Conservation (phyloP, 2,113 vertebrate species). For the Grammomys surdaster region DNA sequence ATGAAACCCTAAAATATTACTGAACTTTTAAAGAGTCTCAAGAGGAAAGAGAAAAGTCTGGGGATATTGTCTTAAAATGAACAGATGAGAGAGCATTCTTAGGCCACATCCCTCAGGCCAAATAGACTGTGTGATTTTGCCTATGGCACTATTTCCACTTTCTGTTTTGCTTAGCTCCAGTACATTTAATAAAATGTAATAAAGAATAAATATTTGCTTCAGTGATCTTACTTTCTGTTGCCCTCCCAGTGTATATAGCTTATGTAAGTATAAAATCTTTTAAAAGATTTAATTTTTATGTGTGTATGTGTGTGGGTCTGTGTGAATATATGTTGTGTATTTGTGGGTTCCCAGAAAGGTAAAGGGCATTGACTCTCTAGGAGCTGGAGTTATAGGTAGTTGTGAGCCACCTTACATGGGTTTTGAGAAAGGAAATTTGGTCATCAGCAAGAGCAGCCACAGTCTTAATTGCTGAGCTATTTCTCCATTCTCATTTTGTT, state of each 20-base stretch:
- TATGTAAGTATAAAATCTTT: neutral
- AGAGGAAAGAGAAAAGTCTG: slow-evolving; percentile 51
- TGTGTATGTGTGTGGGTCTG: neutral
- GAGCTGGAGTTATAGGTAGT: neutral
- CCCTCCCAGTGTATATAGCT: neutral
- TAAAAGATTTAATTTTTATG: neutral
- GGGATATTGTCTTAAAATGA: slow-evolving; percentile 59
- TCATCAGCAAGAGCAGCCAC: neutral
- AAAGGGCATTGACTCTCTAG: too few relatives aligned
- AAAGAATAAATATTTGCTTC: slow-evolving; percentile 68
- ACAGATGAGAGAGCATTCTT: neutral
- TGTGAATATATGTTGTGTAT: neutral
- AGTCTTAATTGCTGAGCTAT: neutral
- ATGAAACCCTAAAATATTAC: slow-evolving; percentile 74
- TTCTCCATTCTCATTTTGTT: neutral
- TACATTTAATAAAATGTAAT: slow-evolving; percentile 70
- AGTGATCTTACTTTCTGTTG: slow-evolving; percentile 53
- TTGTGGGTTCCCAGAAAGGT: too few relatives aligned
- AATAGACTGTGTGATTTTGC: slow-evolving; percentile 47
- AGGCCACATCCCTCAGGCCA: slow-evolving; percentile 51
- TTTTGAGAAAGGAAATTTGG: neutral
- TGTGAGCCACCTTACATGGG: neutral
- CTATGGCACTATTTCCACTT: slow-evolving; percentile 20
- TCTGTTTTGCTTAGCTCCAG: slow-evolving; percentile 59
- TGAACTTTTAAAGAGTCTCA: slow-evolving; percentile 65